These are phyloP conservation scores for Cyanocitta stelleri DNA, from an alignment of 2,113 vertebrate genomes.

Conservation along the genomic window DNA sequence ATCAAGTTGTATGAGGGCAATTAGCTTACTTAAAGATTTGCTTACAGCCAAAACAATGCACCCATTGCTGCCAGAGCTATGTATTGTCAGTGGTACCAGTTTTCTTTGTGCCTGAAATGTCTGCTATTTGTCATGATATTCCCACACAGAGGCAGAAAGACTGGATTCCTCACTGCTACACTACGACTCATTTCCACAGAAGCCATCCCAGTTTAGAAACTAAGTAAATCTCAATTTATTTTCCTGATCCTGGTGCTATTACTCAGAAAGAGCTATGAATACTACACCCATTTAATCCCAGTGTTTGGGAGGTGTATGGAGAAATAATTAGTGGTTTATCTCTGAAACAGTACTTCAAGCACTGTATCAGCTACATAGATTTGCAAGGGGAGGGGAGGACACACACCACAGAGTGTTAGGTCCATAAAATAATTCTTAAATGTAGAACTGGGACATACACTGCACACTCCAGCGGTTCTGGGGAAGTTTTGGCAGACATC, in stretches of 20 bases:
- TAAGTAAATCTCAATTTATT: background rate
- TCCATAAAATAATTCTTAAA: background rate
- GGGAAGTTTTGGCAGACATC: background rate
- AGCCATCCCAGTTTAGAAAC: background rate
- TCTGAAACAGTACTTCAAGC: background rate
- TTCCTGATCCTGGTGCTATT: background rate
- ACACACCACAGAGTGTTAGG: background rate
- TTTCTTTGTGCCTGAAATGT: background rate
- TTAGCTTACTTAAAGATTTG: background rate
- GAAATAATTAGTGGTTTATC: background rate
- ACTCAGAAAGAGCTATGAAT: background rate
- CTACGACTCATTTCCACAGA: background rate
- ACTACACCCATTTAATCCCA: background rate
- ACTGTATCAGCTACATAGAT: accelerated
- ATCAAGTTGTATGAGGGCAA: background rate
- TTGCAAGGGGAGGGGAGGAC: background rate
- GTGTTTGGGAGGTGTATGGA: background rate
- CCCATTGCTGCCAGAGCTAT: background rate
- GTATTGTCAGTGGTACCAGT: background rate
- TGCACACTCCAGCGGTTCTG: background rate
- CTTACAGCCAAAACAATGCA: background rate
- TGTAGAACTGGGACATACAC: background rate
- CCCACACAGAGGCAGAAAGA: background rate
- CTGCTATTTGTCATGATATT: background rate
- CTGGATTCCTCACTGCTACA: background rate